phyloP scores from a whole-genome alignment of 2,797 vertebrate genomes.

The Schizothorax lantsangensis region DNA sequence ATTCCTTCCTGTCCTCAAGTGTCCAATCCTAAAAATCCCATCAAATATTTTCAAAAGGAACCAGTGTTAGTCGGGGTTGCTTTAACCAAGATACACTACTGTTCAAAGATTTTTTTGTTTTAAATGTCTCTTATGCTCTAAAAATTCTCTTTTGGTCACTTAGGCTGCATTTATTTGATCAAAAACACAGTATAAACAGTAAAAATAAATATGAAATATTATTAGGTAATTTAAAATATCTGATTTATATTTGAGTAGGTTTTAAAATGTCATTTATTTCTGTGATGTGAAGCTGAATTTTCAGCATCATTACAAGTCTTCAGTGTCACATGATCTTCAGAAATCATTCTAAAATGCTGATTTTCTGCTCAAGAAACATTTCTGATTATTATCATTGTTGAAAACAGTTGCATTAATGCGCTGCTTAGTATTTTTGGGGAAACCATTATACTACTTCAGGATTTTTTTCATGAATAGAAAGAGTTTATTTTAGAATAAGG shows the following conservation, averaged over 20 bases:
- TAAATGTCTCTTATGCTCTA: not conserved
- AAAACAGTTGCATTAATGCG: not conserved
- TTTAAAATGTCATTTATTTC: not conserved
- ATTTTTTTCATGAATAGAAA: not conserved
- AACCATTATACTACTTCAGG: not conserved
- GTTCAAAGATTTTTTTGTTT: not conserved
- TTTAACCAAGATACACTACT: not conserved
- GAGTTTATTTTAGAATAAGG: not conserved
- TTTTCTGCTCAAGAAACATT: not conserved
- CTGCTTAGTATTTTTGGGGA: not conserved
- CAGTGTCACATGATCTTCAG: not conserved
- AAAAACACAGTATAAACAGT: not conserved
- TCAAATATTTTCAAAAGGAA: not conserved
- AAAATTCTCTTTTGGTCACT: not conserved
- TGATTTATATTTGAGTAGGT: not conserved
- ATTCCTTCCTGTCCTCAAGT: not conserved
- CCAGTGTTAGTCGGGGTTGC: not conserved
- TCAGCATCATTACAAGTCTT: not conserved
- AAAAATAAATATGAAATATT: not conserved
- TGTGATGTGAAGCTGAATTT: not conserved
- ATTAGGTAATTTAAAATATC: too few relatives aligned
- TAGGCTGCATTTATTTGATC: not conserved
- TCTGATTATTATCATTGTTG: not conserved
- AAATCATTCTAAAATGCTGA: not conserved
- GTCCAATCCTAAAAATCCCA: conserved; percentile 2